phyloP scores from a whole-genome alignment of 2,113 vertebrate species.

The Ammospiza nelsoni region DNA sequence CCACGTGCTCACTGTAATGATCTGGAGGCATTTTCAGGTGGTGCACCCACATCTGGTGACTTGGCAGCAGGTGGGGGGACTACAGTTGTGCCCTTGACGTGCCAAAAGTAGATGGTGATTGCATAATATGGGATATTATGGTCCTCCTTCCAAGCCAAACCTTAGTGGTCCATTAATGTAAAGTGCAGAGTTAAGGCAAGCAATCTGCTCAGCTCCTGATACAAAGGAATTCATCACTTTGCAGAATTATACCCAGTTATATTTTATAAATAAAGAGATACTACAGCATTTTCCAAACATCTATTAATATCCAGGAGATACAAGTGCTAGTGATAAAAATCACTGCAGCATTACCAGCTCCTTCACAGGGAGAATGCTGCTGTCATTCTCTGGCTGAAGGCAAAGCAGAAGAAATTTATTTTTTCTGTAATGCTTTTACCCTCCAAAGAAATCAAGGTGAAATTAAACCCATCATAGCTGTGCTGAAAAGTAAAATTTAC shows the following conservation, averaged over 20 bases:
- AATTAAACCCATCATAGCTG: constrained; percentile 41
- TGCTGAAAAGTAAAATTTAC: constrained; percentile 41
- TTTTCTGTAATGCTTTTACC: constrained; percentile 52
- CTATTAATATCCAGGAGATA: constrained; percentile 54
- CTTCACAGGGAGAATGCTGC: constrained; percentile 5
- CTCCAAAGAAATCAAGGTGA: constrained; percentile 71
- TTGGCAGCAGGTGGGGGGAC: neutral
- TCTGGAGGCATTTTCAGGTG: neutral
- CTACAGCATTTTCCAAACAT: constrained; percentile 39
- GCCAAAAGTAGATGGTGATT: neutral
- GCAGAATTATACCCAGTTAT: neutral
- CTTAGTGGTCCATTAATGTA: neutral
- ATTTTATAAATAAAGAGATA: constrained; percentile 46
- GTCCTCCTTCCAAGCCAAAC: neutral
- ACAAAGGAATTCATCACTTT: neutral
- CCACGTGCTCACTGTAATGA: neutral
- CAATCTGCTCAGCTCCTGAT: neutral
- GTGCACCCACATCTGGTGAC: neutral
- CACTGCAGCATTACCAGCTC: constrained; percentile 41
- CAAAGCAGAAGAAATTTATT: constrained; percentile 10
- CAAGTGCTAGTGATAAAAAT: constrained; percentile 59
- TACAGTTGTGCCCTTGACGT: neutral
- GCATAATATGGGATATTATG: neutral
- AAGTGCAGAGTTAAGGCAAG: neutral
- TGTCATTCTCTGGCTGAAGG: constrained; percentile 36